Conservation (phyloP, 1,140 invertebrate genomes). For the Nomia melanderi region DNA sequence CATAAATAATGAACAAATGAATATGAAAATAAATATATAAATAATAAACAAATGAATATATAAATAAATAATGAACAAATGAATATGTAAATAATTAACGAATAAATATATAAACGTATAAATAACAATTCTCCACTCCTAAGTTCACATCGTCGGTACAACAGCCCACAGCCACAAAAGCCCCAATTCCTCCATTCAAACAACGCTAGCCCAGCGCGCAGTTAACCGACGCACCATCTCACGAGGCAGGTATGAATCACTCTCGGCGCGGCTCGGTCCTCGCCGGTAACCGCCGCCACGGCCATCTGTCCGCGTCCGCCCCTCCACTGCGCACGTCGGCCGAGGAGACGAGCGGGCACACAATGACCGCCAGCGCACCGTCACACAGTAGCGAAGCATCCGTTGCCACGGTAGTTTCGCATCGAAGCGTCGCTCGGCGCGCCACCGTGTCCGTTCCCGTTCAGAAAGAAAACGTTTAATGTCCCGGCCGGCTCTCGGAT, state of each 20-base stretch:
- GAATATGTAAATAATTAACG: too few species aligned
- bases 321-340: conserved; percentile 48
- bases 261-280: conserved; percentile 39
- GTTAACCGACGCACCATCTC: conserved; percentile 47
- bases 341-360: conserved; percentile 58
- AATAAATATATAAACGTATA: too few species aligned
- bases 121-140: too few species aligned
- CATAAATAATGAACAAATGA: too few species aligned
- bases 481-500: neutral
- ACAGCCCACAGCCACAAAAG: too few species aligned
- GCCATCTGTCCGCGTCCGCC: conserved; percentile 58
- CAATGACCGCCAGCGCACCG: conserved; percentile 58
- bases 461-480: conserved; percentile 6
- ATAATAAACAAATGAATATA: too few species aligned
- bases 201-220: too few species aligned
- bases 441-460: conserved; percentile 34
- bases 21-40: too few species aligned
- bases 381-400: conserved; percentile 69
- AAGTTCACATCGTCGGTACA: too few species aligned
- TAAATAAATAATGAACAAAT: too few species aligned
- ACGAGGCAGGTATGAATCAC: conserved; percentile 18
- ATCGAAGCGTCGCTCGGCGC: conserved; percentile 41
- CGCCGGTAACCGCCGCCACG: conserved; percentile 62
- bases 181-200: too few species aligned
- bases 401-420: conserved; percentile 72